These are phyloP conservation scores for Peromyscus melanophrys DNA, from an alignment of 2,797 vertebrate genomes.

Conservation along the genomic window DNA sequence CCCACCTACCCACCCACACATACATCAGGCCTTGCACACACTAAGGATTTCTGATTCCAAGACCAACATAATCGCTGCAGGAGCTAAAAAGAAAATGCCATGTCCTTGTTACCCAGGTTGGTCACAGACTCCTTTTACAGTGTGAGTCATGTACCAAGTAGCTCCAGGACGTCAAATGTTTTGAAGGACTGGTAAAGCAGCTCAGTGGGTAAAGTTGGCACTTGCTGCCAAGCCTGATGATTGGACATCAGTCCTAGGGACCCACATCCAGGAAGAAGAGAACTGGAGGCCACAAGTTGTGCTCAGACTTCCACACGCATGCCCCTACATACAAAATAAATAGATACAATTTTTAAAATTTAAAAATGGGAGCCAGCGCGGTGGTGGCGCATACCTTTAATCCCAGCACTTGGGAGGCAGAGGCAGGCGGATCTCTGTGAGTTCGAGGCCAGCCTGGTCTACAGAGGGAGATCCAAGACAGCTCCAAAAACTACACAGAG, in stretches of 20 bases:
- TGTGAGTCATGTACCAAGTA: not conserved
- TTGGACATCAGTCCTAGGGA: not conserved
- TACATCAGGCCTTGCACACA: not conserved
- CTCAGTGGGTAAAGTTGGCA: not conserved
- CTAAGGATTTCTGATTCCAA: not conserved
- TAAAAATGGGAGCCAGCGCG: not conserved
- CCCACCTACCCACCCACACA: too few relatives aligned
- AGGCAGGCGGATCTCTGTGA: not conserved
- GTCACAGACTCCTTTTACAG: not conserved
- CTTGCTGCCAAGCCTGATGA: not conserved
- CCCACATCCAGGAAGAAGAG: not conserved
- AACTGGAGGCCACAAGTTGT: not conserved
- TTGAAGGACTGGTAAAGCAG: not conserved
- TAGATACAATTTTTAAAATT: not conserved
- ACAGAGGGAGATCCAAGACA: not conserved
- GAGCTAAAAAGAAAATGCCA: not conserved
- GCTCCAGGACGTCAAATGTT: not conserved
- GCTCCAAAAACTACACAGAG: not conserved
- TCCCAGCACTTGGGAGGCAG: not conserved
- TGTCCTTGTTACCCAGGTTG: not conserved
- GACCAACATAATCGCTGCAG: not conserved
- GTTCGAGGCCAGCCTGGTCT: not conserved
- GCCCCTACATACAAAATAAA: not conserved
- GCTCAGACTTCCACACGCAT: not conserved
- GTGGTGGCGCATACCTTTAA: fast-evolving